These are phyloP conservation scores for Lateolabrax maculatus DNA, from an alignment of 2,797 vertebrate genomes.

Conservation along the genomic window DNA sequence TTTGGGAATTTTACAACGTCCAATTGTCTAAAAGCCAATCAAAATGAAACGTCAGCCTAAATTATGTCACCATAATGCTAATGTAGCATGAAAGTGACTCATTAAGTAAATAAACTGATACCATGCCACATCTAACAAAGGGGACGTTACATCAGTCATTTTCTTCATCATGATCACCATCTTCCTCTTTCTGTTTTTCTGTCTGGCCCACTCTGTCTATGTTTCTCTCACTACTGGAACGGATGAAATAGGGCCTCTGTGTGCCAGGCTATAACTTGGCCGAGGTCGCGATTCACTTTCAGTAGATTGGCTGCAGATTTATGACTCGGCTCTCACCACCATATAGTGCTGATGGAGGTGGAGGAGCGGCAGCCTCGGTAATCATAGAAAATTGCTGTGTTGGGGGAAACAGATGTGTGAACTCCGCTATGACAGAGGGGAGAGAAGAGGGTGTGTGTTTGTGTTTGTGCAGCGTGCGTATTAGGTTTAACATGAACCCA, in stretches of 20 bases:
- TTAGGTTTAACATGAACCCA: conserved; percentile 19
- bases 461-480: conserved; percentile 32
- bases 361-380: conserved; percentile 60
- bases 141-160: background rate
- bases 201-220: conserved; percentile 1
- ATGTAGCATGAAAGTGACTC: conserved; percentile 19
- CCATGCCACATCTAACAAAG: conserved; percentile 9
- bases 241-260: conserved; percentile 52
- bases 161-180: conserved; percentile 1
- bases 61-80: conserved; percentile 28
- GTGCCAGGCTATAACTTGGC: conserved; percentile 68
- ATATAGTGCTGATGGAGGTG: conserved; percentile 76
- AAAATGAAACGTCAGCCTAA: conserved; percentile 33
- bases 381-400: conserved; percentile 79
- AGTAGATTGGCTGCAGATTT: conserved; percentile 79
- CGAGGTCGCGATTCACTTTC: conserved; percentile 78
- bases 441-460: conserved; percentile 25
- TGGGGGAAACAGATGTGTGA: conserved; percentile 65
- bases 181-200: background rate
- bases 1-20: background rate
- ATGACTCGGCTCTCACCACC: conserved; percentile 66
- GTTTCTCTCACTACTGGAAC: conserved; percentile 15
- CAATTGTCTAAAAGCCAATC: conserved; percentile 33
- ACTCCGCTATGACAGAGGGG: conserved; percentile 40
- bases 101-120: conserved; percentile 21